A percentile compares a stretch with the other conserved stretches of the same genome.
phyloP scores from a whole-genome alignment of 2,888 invertebrate species.

The Plebejus anna region DNA sequence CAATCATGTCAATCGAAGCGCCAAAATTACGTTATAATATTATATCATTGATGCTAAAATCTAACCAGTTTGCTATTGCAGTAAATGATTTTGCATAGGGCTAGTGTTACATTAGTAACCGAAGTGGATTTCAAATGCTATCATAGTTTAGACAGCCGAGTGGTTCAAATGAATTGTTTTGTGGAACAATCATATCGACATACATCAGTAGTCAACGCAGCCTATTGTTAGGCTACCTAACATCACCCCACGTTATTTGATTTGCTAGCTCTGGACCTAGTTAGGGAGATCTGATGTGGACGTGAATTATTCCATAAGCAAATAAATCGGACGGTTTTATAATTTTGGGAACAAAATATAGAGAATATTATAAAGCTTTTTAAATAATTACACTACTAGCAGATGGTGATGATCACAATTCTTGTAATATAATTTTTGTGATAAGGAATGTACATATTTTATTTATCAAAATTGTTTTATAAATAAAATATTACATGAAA shows the following conservation, averaged over 20 bases:
- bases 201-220: conserved; percentile 66
- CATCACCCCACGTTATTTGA: conserved; percentile 46
- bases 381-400: no score
- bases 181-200: conserved; percentile 73
- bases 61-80: conserved; percentile 11
- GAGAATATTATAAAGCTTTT: neutral
- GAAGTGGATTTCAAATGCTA: conserved; percentile 56
- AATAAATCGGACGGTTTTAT: neutral
- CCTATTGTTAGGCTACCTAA: conserved; percentile 51
- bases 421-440: no score
- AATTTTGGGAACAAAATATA: neutral
- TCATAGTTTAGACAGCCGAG: conserved; percentile 67
- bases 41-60: neutral
- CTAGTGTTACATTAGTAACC: conserved; percentile 22
- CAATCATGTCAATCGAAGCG: neutral
- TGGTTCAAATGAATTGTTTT: conserved; percentile 76
- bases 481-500: no score
- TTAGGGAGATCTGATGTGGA: conserved; percentile 32
- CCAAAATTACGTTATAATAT: neutral
- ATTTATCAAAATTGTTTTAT: no score
- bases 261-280: neutral
- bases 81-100: conserved; percentile 14
- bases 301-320: neutral
- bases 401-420: no score
- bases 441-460: no score